phyloP scores from a whole-genome alignment of 2,888 invertebrate genomes.

The Chorisops tibialis region DNA sequence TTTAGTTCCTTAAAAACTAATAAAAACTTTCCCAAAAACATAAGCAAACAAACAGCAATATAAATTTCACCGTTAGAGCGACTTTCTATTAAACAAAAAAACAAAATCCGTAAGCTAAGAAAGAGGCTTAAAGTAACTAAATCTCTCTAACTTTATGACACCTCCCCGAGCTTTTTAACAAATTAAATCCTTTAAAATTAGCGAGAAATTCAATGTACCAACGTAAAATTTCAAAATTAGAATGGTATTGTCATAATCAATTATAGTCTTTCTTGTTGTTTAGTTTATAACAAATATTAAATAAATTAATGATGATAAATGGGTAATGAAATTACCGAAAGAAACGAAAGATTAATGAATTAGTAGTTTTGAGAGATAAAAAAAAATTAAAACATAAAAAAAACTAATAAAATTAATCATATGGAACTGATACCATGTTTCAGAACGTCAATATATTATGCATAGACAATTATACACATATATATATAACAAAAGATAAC shows the following conservation, averaged over 20 bases:
- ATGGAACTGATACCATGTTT: constrained; percentile 15
- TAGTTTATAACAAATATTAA: constrained; percentile 13
- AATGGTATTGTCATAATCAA: constrained; percentile 20
- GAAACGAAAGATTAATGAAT: not conserved
- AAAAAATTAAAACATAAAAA: constrained; percentile 5
- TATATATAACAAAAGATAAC: not conserved
- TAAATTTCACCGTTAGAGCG: not conserved
- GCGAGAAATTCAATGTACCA: constrained; percentile 4
- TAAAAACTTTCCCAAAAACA: not conserved
- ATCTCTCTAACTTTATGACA: constrained; percentile 8
- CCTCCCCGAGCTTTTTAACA: not conserved
- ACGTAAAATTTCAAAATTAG: constrained; percentile 16
- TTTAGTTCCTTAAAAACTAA: constrained; percentile 18
- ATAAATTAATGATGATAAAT: constrained; percentile 1
- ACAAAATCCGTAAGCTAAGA: constrained; percentile 3
- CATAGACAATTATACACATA: constrained; percentile 1
- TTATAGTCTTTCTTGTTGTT: constrained; percentile 26
- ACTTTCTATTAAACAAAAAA: constrained; percentile 1
- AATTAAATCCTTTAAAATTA: not conserved
- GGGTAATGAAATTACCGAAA: not conserved
- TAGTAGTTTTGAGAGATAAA: constrained; percentile 10
- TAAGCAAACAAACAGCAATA: not conserved
- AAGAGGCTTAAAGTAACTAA: constrained; percentile 6
- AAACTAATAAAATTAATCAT: constrained; percentile 15
- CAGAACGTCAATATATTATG: constrained; percentile 22